Percentiles rank a stretch among this genome's conserved stretches.
These are phyloP conservation scores for Venustoraphidia nigricollis DNA, from an alignment of 2,888 invertebrate genomes.

Conservation along the genomic window DNA sequence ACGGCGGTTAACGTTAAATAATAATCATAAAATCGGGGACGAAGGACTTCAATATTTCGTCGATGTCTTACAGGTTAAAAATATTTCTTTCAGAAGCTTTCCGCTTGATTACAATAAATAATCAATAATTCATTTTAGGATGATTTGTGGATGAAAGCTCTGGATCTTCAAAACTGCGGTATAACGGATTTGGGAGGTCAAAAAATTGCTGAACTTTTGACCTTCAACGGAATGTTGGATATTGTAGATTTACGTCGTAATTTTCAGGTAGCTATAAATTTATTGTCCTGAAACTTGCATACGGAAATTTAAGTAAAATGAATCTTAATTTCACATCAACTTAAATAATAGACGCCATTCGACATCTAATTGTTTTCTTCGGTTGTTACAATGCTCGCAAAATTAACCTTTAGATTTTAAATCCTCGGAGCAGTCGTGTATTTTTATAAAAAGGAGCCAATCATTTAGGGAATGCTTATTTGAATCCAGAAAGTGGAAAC, in stretches of 20 bases:
- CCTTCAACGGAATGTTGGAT: constrained; percentile 47
- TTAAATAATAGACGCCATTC: no score
- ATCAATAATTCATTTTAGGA: constrained; percentile 30
- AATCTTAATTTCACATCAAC: no score
- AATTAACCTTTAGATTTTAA: no score
- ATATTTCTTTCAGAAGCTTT: not conserved
- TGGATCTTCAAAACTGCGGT: constrained; percentile 63
- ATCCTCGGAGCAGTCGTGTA: no score
- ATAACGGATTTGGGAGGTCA: constrained; percentile 44
- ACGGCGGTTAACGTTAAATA: constrained; percentile 50
- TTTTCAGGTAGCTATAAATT: constrained; percentile 24
- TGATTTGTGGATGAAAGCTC: constrained; percentile 66
- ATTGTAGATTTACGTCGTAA: constrained; percentile 55
- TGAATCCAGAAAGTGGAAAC: no score
- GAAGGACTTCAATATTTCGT: constrained; percentile 42
- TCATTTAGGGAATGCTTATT: no score
- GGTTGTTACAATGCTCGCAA: no score
- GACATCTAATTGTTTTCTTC: no score
- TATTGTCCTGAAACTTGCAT: no score
- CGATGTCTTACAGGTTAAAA: constrained; percentile 33
- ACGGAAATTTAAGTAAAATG: no score
- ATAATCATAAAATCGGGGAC: constrained; percentile 52
- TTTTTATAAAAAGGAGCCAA: no score
- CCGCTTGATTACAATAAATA: not conserved
- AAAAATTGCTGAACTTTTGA: constrained; percentile 40